Percentiles rank a stretch among this genome's conserved stretches.
These are phyloP conservation scores for Neosilurus mollespiculum DNA, from an alignment of 2,797 vertebrate genomes.

Conservation along the genomic window DNA sequence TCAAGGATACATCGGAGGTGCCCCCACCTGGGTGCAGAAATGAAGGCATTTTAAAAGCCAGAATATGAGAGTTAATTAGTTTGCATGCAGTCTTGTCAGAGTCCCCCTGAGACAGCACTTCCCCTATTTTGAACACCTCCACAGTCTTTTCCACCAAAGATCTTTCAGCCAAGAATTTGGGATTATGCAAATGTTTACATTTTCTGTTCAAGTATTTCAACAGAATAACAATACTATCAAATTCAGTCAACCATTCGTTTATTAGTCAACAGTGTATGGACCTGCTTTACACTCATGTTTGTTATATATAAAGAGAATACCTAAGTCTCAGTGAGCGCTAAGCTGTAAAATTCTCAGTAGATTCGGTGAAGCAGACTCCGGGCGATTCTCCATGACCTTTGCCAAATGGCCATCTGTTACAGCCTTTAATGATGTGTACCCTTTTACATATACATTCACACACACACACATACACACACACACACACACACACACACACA, in stretches of 20 bases:
- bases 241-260: background rate
- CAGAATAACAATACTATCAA: no score
- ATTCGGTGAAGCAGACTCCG: constrained; percentile 36
- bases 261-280: no score
- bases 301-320: background rate
- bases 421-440: constrained; percentile 53
- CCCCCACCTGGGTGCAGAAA: no score
- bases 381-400: constrained; percentile 41
- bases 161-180: background rate
- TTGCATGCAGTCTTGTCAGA: no score
- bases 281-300: background rate
- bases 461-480: no score
- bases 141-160: background rate
- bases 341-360: constrained; percentile 14
- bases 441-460: constrained; percentile 35
- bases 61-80: no score
- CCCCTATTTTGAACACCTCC: no score
- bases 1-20: no score
- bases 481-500: no score
- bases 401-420: constrained; percentile 48
- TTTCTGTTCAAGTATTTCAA: background rate
- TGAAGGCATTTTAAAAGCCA: no score
- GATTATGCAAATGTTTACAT: background rate
- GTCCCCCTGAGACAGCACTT: no score
- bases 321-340: background rate